Evolutionary conservation across 1,140 invertebrate genomes (phyloP), one percentile per base, ranked within the genome.

Genomic region (Lepidurus arcticus): DNA sequence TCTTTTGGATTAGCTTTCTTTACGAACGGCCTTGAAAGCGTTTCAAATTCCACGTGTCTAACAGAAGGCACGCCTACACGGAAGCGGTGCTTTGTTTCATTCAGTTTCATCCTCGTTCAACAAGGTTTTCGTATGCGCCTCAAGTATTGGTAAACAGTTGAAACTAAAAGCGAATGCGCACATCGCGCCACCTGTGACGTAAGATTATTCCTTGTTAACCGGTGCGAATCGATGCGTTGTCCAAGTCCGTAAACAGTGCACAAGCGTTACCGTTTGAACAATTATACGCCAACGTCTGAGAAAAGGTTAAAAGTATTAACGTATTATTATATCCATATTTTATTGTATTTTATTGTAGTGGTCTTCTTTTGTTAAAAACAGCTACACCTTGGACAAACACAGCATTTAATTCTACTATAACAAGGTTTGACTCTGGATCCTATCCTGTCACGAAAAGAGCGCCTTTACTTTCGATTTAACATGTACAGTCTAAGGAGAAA

Each of bases 221-320:
- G n/a, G 53, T 65, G 13, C 13, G 53, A 65, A 65, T 65, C 53
- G 53, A 65, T 65, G 53, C 53, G 53, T 21, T n/a, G 53, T 65
- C 13, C 53, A 7, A 7, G 53, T 9, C 53, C 53, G 53, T 65
- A 65, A 65, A 65, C 53, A 65, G 53, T 65, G 53, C 1, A 65
- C 53, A 65, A 65, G 53, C 53, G 6, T 65, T 16, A 7, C 16
- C 21, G 53, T 65, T 65, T 16, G 13, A 65, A 65, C 13, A 65
- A 65, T 65, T 65, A 7, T 65, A n/a, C n/a, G 1, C 13, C 13
- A 65, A 13, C 21, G 21, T 47, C 53, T 5, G 6, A 65, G 21
- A 65, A 9, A 65, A 65, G 53, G 53, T 65, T 21, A n/a, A n/a
- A 65, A 65, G 7, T 21, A 34, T 34, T 34, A 34, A 34, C 4